A percentile compares a stretch with the other conserved stretches of the same genome.
These are phyloP conservation scores for Petrocephalus sullivani DNA, from an alignment of 2,797 vertebrate species.

Conservation along the genomic window DNA sequence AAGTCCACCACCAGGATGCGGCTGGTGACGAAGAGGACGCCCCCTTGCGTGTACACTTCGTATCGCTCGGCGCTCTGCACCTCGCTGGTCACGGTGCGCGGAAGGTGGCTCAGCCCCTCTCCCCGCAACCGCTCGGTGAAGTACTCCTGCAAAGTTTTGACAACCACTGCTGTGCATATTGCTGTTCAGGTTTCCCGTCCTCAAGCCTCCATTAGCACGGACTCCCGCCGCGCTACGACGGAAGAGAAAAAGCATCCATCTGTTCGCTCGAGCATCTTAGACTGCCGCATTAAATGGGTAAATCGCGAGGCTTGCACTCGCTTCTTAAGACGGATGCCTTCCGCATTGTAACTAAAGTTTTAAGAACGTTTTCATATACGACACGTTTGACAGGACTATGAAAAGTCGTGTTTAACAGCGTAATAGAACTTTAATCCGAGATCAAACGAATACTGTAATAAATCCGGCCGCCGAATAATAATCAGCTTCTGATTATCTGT, in stretches of 20 bases:
- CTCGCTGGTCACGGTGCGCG: constrained; percentile 82
- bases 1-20: constrained; percentile 95
- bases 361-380: background rate
- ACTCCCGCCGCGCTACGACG: too few species aligned
- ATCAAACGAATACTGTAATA: background rate
- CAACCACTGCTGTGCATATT: too few species aligned
- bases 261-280: background rate
- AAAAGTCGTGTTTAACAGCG: background rate
- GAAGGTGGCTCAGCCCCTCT: constrained; percentile 81
- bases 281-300: background rate
- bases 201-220: too few species aligned
- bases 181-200: too few species aligned
- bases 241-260: background rate
- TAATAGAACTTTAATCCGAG: background rate
- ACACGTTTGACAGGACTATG: background rate
- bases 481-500: background rate
- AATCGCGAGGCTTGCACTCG: background rate
- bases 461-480: background rate
- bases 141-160: constrained; percentile 70
- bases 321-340: background rate
- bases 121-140: constrained; percentile 81
- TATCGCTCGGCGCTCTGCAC: constrained; percentile 73
- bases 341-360: background rate
- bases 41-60: constrained; percentile 84
- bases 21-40: constrained; percentile 90